Percentiles rank a stretch among this genome's conserved stretches.
Conservation (phyloP, 1,140 invertebrate genomes). For the Andrena cerasifolii region DNA sequence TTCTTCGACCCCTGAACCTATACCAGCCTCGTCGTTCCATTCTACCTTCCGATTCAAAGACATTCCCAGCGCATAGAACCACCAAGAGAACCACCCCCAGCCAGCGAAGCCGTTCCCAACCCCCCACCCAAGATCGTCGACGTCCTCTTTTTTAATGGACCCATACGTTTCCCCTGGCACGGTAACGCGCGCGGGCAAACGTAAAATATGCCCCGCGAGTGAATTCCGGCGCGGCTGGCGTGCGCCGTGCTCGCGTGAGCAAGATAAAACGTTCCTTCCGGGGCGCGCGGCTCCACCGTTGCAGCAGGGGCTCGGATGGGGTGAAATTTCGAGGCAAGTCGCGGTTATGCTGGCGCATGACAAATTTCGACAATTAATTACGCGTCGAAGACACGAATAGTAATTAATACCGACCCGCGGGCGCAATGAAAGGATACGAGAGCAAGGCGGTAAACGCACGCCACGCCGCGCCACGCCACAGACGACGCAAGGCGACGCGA, state of each 20-base stretch:
- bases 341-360: conserved; percentile 35
- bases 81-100: too few species aligned
- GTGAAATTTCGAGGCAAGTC: conserved; percentile 34
- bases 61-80: too few species aligned
- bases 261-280: conserved; percentile 39
- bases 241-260: conserved; percentile 19
- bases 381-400: conserved; percentile 64
- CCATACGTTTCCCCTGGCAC: too few species aligned
- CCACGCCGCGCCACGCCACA: neutral
- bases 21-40: too few species aligned
- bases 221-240: neutral
- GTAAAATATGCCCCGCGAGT: conserved; percentile 2
- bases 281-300: neutral
- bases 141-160: too few species aligned
- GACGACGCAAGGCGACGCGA: conserved; percentile 15
- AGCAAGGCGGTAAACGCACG: conserved; percentile 48
- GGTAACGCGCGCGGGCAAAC: neutral
- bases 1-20: too few species aligned
- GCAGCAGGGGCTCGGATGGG: too few species aligned
- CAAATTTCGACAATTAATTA: conserved; percentile 65
- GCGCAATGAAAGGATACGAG: conserved; percentile 59
- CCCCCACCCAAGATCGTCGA: too few species aligned
- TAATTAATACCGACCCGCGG: conserved; percentile 62
- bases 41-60: too few species aligned
- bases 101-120: too few species aligned